These are phyloP conservation scores for Morbakka virulenta DNA, from an alignment of 30 jellyfish, hydroid and myxozoan species.

Conservation along the genomic window DNA sequence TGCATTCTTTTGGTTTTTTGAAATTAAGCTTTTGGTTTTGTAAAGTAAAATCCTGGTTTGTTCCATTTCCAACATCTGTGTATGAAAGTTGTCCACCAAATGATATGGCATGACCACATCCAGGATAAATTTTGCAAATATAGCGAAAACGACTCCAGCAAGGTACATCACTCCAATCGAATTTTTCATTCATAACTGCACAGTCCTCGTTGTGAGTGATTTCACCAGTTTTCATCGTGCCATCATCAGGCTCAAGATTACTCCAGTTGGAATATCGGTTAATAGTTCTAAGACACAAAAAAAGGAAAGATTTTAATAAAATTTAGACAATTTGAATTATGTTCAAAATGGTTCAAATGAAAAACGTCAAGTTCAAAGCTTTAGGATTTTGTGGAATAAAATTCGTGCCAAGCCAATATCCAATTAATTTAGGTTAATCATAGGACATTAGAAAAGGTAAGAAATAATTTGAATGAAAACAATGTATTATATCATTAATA, in stretches of 20 bases:
- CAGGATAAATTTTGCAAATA: slow-evolving; percentile 77
- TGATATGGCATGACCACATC: slow-evolving; percentile 66
- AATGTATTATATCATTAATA: too few relatives aligned
- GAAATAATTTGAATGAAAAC: too few relatives aligned
- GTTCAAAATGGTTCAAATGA: not conserved
- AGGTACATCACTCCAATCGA: slow-evolving; percentile 97
- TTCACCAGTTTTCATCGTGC: slow-evolving; percentile 70
- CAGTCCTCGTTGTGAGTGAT: slow-evolving; percentile 91
- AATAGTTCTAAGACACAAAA: slow-evolving; percentile 60
- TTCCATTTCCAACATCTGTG: slow-evolving; percentile 64
- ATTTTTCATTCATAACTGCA: slow-evolving; percentile 69
- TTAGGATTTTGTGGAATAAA: too few relatives aligned
- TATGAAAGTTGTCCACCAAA: slow-evolving; percentile 70
- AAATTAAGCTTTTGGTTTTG: slow-evolving; percentile 15
- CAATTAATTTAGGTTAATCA: too few relatives aligned
- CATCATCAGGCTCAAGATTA: slow-evolving; percentile 95
- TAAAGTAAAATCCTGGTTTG: slow-evolving; percentile 22
- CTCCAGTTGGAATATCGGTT: slow-evolving; percentile 83
- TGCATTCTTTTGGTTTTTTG: slow-evolving; percentile 8
- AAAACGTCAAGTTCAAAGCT: not conserved
- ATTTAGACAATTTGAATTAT: too few relatives aligned
- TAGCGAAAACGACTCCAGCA: slow-evolving; percentile 75
- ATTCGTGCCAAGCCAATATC: too few relatives aligned
- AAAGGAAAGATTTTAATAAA: not conserved
- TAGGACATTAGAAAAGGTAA: too few relatives aligned